phyloP scores from a whole-genome alignment of 2,113 vertebrate genomes.

The Silurus asotus region DNA sequence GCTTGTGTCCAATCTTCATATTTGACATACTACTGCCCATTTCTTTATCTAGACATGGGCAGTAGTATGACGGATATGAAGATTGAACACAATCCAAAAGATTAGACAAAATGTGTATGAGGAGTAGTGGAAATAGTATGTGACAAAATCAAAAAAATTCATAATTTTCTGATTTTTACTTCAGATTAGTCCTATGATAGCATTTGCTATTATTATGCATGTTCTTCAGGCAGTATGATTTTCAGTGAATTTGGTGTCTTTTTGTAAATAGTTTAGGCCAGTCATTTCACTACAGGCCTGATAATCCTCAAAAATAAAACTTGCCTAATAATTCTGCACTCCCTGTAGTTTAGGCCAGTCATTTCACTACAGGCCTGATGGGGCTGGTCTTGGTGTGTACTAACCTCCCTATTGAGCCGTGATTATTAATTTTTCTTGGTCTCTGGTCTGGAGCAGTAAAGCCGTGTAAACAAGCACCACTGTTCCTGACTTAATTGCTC shows the following conservation, averaged over 20 bases:
- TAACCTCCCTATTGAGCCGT: conserved; percentile 33
- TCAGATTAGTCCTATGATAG: no score
- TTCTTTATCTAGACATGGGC: no score
- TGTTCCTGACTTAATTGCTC: conserved; percentile 51
- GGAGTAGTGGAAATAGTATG: no score
- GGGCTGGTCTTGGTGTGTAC: conserved; percentile 13
- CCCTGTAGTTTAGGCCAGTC: background rate
- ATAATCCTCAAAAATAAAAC: no score
- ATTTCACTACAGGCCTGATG: background rate
- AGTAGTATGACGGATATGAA: no score
- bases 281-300: background rate
- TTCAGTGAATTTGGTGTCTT: background rate
- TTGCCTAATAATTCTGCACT: no score
- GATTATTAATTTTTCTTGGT: conserved; percentile 52
- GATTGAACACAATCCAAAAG: no score
- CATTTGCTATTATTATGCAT: background rate
- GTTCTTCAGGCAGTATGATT: background rate
- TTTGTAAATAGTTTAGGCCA: background rate
- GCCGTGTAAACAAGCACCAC: conserved; percentile 47
- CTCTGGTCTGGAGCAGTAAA: conserved; percentile 39
- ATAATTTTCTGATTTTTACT: no score
- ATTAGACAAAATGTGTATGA: no score
- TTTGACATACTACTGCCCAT: no score
- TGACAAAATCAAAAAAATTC: no score
- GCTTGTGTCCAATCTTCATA: no score